Base-by-base conservation (phyloP, 1,140 invertebrate genomes). In the Cylas formicarius region DNA sequence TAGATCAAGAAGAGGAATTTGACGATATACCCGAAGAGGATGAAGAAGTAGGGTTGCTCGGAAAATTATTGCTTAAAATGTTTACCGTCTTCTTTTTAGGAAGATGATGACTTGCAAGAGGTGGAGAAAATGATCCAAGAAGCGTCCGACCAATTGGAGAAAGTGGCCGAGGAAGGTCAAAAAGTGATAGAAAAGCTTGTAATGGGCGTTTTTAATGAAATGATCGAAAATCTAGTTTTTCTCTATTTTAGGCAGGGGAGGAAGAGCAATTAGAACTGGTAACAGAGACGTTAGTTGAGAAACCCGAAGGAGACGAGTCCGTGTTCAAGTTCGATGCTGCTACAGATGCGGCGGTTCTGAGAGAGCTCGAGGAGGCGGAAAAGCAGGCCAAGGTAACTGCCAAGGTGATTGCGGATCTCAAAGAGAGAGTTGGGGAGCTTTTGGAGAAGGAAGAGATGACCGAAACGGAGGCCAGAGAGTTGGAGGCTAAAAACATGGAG, bases 291-390 rank as follows among this genome's bases (percentile, higher is more conserved):
- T 34, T 16, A 37, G 43, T 31, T 32, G 36, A 4, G 9, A 22
- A 13, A 33, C 4, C 8, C 24, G 35, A 22, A 14, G 47, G 41
- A n/a, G 45, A 37, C 29, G 54, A 27, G 8, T 55, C 48, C 10
- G 36, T 32, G 5, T 50, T 52, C 16, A 52, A 50, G 11, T 50
- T 46, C 33, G 44, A 58, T 41, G 42, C 53, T 8, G 44, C 33
- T 2, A 55, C 55, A 7, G 60, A 66, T 27, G 39, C 42, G 0
- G 48, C 43, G 2, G 46, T 66, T n/a, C 19, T 66, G 13, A 56
- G 44, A 35, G 60, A 65, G 52, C 40, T 66, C 0, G 62, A 63
- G 39, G 61, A 62, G 28, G 57, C 56, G 11, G 64, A 66, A 37
- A 40, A 44, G 16, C 55, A 66, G 52, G 62, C 61, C 7, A 61